Evolutionary conservation across 92 coral and sea anemone genomes (phyloP).

Genomic region (Palythoa heliodiscus): DNA sequence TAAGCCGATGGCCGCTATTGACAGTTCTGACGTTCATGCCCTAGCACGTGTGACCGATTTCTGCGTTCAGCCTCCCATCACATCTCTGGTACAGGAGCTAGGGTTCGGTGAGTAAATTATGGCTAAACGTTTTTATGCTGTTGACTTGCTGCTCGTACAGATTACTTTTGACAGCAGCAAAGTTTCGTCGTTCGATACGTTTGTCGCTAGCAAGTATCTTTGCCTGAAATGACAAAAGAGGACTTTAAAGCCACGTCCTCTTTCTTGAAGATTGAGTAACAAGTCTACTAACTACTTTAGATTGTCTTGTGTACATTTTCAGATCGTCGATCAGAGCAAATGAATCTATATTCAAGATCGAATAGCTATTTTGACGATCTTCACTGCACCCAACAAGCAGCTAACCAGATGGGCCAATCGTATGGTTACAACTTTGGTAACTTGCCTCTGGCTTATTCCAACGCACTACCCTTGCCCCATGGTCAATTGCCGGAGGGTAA

Average conservation of each 20-base stretch:
- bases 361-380: constrained; percentile 75
- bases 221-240: constrained; percentile 33
- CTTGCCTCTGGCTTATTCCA: constrained; percentile 67
- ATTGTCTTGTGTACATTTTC: constrained; percentile 18
- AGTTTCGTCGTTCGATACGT: constrained; percentile 49
- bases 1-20: constrained; percentile 38
- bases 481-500: constrained; percentile 72
- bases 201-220: constrained; percentile 48
- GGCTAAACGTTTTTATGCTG: constrained; percentile 17
- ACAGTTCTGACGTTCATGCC: constrained; percentile 22
- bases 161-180: constrained; percentile 34
- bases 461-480: constrained; percentile 71
- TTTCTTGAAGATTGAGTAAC: constrained; percentile 2
- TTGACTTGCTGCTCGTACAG: constrained; percentile 8
- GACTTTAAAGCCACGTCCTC: not conserved
- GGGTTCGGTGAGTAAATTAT: constrained; percentile 40
- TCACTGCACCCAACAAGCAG: constrained; percentile 54
- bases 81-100: constrained; percentile 38
- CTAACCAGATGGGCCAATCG: constrained; percentile 67
- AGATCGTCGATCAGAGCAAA: constrained; percentile 82
- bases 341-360: constrained; percentile 70
- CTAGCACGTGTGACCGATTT: constrained; percentile 38
- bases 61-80: constrained; percentile 32
- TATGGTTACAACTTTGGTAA: constrained; percentile 66
- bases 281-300: not conserved